Conservation (phyloP, 2,113 vertebrate species). For the Scatophagus argus region DNA sequence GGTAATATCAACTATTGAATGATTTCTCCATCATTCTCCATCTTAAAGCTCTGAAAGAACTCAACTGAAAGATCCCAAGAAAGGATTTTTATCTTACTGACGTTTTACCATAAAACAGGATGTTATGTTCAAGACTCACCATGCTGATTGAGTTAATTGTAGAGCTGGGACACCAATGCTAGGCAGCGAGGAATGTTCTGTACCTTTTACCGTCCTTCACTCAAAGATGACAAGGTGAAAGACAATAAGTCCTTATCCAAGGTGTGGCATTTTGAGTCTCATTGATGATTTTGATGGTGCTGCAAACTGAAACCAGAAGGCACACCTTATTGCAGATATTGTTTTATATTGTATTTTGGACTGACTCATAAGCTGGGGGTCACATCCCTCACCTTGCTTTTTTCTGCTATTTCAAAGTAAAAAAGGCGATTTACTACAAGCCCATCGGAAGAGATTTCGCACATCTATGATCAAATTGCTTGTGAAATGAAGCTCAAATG, state of each 20-base stretch:
- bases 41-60: neutral
- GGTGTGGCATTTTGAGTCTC: no score
- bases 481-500: no score
- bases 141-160: no score
- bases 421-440: slow-evolving; percentile 3
- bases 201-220: no score
- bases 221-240: no score
- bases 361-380: neutral
- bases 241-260: no score
- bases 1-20: neutral
- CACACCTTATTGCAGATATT: no score
- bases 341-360: slow-evolving; percentile 16
- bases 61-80: neutral
- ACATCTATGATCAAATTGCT: neutral
- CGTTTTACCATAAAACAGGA: no score
- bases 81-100: neutral
- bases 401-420: slow-evolving; percentile 16
- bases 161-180: no score
- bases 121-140: neutral
- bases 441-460: neutral
- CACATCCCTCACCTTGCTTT: neutral
- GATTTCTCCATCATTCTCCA: neutral
- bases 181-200: no score
- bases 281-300: neutral
- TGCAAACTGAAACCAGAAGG: neutral